These are phyloP conservation scores for Anadara kagoshimensis DNA, from an alignment of 1,140 invertebrate genomes.

Conservation along the genomic window DNA sequence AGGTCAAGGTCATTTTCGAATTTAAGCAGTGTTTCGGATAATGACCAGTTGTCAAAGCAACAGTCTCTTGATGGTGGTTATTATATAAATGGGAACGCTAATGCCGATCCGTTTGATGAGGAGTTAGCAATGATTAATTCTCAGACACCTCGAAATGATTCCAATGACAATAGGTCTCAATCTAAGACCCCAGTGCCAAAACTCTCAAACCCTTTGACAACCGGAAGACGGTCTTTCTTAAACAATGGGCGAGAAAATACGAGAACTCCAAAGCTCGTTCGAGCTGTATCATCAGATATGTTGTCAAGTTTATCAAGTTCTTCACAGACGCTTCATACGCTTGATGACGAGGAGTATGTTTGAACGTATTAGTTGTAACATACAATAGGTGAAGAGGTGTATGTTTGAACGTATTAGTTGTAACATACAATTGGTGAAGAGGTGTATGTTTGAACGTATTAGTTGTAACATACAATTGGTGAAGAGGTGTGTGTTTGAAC, in stretches of 20 bases:
- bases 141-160: constrained; percentile 28
- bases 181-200: constrained; percentile 57
- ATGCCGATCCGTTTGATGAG: constrained; percentile 28
- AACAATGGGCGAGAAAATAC: constrained; percentile 29
- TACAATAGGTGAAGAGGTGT: no score
- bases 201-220: constrained; percentile 62
- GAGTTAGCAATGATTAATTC: constrained; percentile 33
- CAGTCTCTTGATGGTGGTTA: constrained; percentile 9
- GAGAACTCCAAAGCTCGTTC: constrained; percentile 22
- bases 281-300: constrained; percentile 32
- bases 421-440: no score
- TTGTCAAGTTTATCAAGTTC: constrained; percentile 33
- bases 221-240: constrained; percentile 50
- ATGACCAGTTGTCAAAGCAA: constrained; percentile 17
- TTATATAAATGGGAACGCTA: constrained; percentile 11
- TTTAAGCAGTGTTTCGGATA: constrained; percentile 28
- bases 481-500: no score
- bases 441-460: no score
- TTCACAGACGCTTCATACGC: constrained; percentile 22
- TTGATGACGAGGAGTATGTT: constrained; percentile 16
- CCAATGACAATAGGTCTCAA: constrained; percentile 39
- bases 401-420: no score
- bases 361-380: no score
- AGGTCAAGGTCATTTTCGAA: constrained; percentile 59
- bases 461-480: no score